Base-by-base conservation (phyloP, 2,113 vertebrate genomes). In the Corythaixoides concolor region DNA sequence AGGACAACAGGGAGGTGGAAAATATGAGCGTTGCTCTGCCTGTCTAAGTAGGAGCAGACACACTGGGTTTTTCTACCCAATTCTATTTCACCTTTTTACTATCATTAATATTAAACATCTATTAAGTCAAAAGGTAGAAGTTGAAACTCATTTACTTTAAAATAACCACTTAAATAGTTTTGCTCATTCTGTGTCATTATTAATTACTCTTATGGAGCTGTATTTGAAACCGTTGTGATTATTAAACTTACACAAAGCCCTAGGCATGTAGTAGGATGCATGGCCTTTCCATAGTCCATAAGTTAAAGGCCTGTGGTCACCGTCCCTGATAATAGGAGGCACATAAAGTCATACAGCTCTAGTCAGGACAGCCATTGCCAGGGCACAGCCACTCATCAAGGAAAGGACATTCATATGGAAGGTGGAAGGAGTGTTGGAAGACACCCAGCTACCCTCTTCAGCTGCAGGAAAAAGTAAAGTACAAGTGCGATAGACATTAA, bases 41-140 rank as follows among this genome's bases (percentile, higher is more conserved):
- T 63, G 39, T n/a, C 50, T 41, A 4, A 76, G 28, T 1, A 69
- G 28, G 27, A 79, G 53, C n/a, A 91, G 49, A 72, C 12, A 74
- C 21, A 77, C 6, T 3, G 9, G 7, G 14, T 45, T 91, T 77
- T 76, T 67, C 45, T 21, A 43, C 19, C 19, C 17, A 45, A 18
- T 47, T 86, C 47, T 28, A 75, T 30, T 89, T 37, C 58, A 62
- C 26, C 47, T 43, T 92, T 78, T 89, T 43, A 50, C 7, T 45
- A 68, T 47, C 53, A 64, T 82, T 69, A 85, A 68, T 85, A 95
- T 91, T 87, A 91, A 94, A 88, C 30, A 69, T 7, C 32, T 62
- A 62, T 55, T 73, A 79, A 78, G 24, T 16, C 37, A 67, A 88
- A 89, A 62, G 37, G n/a, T 18, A 64, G 58, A 8, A 45, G n/a